These are phyloP conservation scores for Lepidochitona cinerea DNA, from an alignment of 2,888 invertebrate genomes.

Conservation along the genomic window DNA sequence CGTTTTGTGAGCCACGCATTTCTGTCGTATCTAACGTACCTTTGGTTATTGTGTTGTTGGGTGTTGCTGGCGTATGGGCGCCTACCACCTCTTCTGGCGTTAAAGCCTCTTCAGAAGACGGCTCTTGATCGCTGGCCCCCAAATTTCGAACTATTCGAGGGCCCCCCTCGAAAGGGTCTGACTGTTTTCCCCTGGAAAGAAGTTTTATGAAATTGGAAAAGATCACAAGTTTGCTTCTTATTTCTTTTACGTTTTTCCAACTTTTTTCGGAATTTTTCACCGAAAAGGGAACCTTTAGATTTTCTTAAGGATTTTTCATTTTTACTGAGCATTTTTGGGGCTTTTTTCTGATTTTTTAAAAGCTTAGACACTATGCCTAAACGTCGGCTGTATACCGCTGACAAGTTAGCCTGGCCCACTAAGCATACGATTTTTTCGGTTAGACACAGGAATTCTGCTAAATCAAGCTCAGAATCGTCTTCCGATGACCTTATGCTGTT, in stretches of 20 bases:
- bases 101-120: too few relatives aligned
- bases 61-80: too few relatives aligned
- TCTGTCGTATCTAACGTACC: too few relatives aligned
- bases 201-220: neutral
- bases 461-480: neutral
- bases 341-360: constrained; percentile 9
- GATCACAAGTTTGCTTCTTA: neutral
- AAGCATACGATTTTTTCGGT: constrained; percentile 12
- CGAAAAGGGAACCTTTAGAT: neutral
- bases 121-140: too few relatives aligned
- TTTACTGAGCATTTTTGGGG: neutral
- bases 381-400: neutral
- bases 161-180: too few relatives aligned
- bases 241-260: neutral
- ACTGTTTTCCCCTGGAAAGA: too few relatives aligned
- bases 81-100: too few relatives aligned
- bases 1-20: too few relatives aligned
- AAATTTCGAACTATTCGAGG: too few relatives aligned
- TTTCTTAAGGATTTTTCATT: neutral
- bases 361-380: neutral
- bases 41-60: too few relatives aligned
- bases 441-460: neutral
- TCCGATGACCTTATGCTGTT: neutral
- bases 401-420: constrained; percentile 10
- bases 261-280: constrained; percentile 3